Evolutionary conservation across 2,888 invertebrate genomes (phyloP).

Genomic region (Scaptomyza cyrtandrae): DNA sequence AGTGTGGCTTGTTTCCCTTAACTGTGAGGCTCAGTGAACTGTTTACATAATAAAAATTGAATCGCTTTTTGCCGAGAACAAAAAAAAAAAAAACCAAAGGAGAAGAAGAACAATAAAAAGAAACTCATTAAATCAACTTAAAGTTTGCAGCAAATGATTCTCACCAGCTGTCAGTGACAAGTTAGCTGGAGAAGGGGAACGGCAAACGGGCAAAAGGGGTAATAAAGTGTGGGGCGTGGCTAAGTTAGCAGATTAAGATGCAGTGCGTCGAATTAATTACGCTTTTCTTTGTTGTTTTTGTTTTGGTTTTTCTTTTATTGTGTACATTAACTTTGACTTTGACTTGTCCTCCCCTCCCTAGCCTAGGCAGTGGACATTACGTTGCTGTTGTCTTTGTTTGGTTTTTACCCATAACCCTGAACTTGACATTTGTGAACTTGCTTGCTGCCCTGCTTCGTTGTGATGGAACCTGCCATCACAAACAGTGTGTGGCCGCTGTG

Average conservation of each 20-base stretch:
- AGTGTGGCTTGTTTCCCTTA: slow-evolving; percentile 1
- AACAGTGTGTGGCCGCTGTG: slow-evolving; percentile 12
- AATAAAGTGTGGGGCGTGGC: neutral
- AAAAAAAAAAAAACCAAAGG: no score
- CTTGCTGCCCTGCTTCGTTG: slow-evolving; percentile 6
- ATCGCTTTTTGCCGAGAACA: slow-evolving; percentile 46
- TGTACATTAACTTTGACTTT: slow-evolving; percentile 37
- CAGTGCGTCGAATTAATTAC: slow-evolving; percentile 71
- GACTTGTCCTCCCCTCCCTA: neutral
- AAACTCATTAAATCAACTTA: slow-evolving; percentile 64
- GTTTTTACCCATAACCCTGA: slow-evolving; percentile 60
- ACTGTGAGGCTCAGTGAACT: slow-evolving; percentile 62
- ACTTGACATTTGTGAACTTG: slow-evolving; percentile 75
- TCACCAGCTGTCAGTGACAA: slow-evolving; percentile 51
- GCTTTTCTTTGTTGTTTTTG: slow-evolving; percentile 53
- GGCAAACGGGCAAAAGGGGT: neutral
- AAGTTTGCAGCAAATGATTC: slow-evolving; percentile 51
- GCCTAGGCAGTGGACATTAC: slow-evolving; percentile 19
- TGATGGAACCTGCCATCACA: slow-evolving; percentile 22
- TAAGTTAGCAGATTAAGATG: slow-evolving; percentile 60
- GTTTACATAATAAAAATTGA: slow-evolving; percentile 61
- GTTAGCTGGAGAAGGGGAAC: slow-evolving; percentile 2
- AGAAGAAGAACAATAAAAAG: slow-evolving; percentile 16
- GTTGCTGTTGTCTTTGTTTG: slow-evolving; percentile 24
- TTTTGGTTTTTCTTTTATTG: slow-evolving; percentile 13